Conservation (phyloP, 2,888 invertebrate species). For the Drosophila neoperkinsi region DNA sequence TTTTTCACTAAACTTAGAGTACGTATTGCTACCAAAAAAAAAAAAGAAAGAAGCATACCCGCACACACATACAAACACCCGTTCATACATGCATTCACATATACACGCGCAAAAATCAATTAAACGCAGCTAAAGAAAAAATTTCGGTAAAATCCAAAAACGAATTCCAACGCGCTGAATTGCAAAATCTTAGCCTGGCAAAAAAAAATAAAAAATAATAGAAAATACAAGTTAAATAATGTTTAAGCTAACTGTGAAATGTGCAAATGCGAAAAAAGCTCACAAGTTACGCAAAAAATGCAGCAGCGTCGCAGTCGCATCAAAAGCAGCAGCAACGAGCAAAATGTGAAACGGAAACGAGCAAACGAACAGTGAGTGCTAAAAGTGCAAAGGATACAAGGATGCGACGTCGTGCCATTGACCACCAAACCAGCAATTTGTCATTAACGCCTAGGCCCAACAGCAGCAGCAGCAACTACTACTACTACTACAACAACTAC, state of each 20-base stretch:
- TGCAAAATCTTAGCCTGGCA: constrained; percentile 12
- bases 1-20: too few species aligned
- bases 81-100: constrained; percentile 52
- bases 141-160: constrained; percentile 35
- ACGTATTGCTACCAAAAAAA: too few species aligned
- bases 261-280: constrained; percentile 63
- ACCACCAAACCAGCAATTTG: constrained; percentile 74
- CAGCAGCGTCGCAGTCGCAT: constrained; percentile 57
- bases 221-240: constrained; percentile 34
- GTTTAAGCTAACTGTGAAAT: constrained; percentile 67
- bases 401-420: constrained; percentile 67
- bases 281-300: constrained; percentile 77
- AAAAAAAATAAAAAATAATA: not conserved
- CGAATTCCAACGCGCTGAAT: constrained; percentile 19
- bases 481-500: not conserved
- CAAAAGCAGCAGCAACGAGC: constrained; percentile 44
- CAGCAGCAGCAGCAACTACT: constrained; percentile 28
- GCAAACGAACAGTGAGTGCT: constrained; percentile 58
- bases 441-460: constrained; percentile 61
- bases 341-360: constrained; percentile 71
- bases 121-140: constrained; percentile 54
- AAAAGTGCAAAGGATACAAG: constrained; percentile 56
- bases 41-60: constrained; percentile 19
- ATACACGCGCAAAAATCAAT: constrained; percentile 74
- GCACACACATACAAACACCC: constrained; percentile 15